Base-by-base conservation (phyloP, 2,797 vertebrate species). In the Aplochiton taeniatus region DNA sequence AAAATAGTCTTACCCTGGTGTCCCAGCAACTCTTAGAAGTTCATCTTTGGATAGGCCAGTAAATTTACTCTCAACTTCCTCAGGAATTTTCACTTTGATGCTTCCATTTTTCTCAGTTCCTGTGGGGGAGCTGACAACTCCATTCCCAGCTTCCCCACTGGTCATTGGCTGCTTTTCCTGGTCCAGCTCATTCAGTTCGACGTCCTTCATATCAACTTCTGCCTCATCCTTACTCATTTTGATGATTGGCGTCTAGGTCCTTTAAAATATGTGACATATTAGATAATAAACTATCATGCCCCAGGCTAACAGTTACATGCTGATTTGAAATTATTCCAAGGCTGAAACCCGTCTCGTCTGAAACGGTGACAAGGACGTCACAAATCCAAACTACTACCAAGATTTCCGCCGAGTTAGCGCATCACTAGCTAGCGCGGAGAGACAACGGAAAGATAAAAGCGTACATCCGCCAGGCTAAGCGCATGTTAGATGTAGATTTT, bases 21-120 rank as follows among this genome's bases (percentile, higher is more conserved):
- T 94, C 47, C 94, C 90, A 0, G 95, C 95, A 49, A 95, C 94
- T 72, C 89, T 79, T 66, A 97, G 83, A 79, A 97, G 91, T 86
- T 97, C 93, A 67, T 96, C 95, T 17, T 97, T 97, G 64, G 79
- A 93, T 61, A 97, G 83, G 0, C 95, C 95, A 4, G 93, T 96
- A 85, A 95, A 96, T 65, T 91, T 94, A n/a, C 52, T 79, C 19
- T 82, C 82, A 18, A 74, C 65, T 1, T 92, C 90, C 0, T 93
- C 91, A 0, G 91, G 85, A 63, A 95, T 89, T 78, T 94, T 95
- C 75, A 95, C 82, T 78, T 92, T 94, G 60, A 95, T 91, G 53
- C 87, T 73, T 0, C 95, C 95, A 63, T 96, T 96, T 62, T 92
- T 94, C 85, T 94, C 93, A 0, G 78, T 61, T 41, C 50, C 75